Evolutionary conservation across 2,797 vertebrate species (phyloP), one percentile per base, ranked within the genome.

Genomic region (Heliangelus exortis): DNA sequence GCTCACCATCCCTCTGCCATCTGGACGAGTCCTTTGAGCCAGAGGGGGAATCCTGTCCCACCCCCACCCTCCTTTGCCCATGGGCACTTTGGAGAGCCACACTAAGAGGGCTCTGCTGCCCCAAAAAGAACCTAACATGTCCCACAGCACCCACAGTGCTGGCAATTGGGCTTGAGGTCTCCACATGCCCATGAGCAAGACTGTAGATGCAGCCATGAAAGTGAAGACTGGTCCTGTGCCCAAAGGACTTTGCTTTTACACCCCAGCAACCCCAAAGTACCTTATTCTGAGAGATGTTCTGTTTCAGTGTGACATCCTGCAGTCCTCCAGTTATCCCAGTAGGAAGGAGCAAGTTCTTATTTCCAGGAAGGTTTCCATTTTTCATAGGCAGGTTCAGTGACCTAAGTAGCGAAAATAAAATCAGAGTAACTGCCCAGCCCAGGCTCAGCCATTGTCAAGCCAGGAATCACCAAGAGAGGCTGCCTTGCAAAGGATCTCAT

Each of bases 91-190:
- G 53, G 25, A 75, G 47, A 81, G 36, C 18, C 55, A 26, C 31
- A 39, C 13, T 28, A 34, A 41, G 28, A 51, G 18, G 47, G 41
- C 15, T 67, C 57, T 66, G 77, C 33, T 2, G 2, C 65, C 80
- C 53, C 48, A 67, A 59, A 39, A 22, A 83, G 53, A 89, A 39
- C 47, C 59, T 73, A 0, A 0, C 1, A 2, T 66, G n/a, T 62
- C 45, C 57, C 69, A 61, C 23, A 20, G 48, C 36, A 61, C 22
- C 34, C 51, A 5, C 71, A 33, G 41, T 10, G 23, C 0, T 48
- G 57, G 58, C n/a, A 82, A 4, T 28, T 15, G 36, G 25, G 10
- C 17, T 19, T 31, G 33, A 78, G 50, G 41, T 11, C 31, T 65
- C 45, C 31, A 3, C 7, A 25, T 47, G 16, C 58, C 15, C 47